These are phyloP conservation scores for Acipenser transmontanus DNA, from an alignment of 2,797 vertebrate genomes.

Conservation along the genomic window DNA sequence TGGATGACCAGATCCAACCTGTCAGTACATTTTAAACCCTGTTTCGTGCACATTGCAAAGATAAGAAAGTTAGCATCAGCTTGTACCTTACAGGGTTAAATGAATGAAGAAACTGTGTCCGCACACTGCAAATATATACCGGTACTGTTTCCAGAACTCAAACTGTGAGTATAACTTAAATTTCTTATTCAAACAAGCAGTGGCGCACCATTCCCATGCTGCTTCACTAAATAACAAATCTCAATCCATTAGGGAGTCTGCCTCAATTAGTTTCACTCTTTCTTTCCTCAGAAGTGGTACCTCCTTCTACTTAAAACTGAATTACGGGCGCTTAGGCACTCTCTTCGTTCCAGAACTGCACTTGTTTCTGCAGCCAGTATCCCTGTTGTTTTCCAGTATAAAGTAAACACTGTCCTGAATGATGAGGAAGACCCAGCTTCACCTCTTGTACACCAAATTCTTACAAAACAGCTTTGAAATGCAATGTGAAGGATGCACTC, in stretches of 20 bases:
- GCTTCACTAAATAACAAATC: constrained; percentile 58
- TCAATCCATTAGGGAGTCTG: constrained; percentile 64
- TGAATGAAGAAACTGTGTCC: background rate
- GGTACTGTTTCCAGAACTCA: background rate
- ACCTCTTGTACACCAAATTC: constrained; percentile 50
- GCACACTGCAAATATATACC: background rate
- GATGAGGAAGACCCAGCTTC: constrained; percentile 67
- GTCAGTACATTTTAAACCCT: too few species aligned
- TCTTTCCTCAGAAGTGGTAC: constrained; percentile 77
- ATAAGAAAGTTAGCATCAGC: too few species aligned
- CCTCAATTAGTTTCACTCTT: constrained; percentile 74
- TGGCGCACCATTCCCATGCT: constrained; percentile 57
- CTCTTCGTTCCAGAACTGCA: background rate
- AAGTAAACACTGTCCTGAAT: constrained; percentile 53
- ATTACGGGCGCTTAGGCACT: constrained; percentile 65
- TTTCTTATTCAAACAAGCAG: background rate
- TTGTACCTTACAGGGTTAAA: too few species aligned
- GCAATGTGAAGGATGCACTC: constrained; percentile 52
- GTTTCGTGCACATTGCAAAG: too few species aligned
- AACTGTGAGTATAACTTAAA: background rate
- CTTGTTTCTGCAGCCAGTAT: background rate
- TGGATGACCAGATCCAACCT: too few species aligned
- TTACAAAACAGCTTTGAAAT: constrained; percentile 65
- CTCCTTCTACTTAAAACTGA: constrained; percentile 74
- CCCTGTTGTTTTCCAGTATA: constrained; percentile 52